Percentiles rank a stretch among this genome's conserved stretches.
Conservation (phyloP, 2,797 vertebrate genomes). For the Acanthopagrus latus region DNA sequence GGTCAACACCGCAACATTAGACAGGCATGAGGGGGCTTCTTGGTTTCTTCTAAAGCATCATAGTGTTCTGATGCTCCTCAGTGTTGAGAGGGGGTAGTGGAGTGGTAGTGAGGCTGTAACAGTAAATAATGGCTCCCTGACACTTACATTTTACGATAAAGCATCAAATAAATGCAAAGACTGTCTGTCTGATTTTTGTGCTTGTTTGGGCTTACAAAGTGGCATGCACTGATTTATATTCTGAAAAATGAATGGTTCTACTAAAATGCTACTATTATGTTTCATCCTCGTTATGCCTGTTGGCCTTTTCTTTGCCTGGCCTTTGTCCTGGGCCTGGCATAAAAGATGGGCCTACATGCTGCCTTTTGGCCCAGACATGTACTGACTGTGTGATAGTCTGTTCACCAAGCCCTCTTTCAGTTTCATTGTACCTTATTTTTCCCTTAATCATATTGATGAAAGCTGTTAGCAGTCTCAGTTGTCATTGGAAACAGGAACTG, state of each 20-base stretch:
- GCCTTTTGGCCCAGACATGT: constrained; percentile 31
- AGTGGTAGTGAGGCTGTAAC: not conserved
- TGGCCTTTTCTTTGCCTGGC: constrained; percentile 21
- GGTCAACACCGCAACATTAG: not conserved
- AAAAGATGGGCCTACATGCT: constrained; percentile 2
- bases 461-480: constrained; percentile 36
- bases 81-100: not conserved
- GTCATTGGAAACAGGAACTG: constrained; percentile 62
- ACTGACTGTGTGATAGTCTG: constrained; percentile 22
- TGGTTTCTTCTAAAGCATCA: not conserved
- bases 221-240: not conserved
- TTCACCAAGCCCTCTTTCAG: constrained; percentile 27
- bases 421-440: constrained; percentile 16
- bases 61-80: not conserved
- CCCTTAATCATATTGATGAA: constrained; percentile 46
- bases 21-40: not conserved
- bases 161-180: constrained; percentile 4
- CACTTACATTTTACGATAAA: not conserved
- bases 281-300: constrained; percentile 13
- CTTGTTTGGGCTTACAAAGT: not conserved
- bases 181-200: not conserved
- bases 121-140: no score
- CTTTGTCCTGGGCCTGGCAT: constrained; percentile 23
- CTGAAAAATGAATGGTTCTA: not conserved
- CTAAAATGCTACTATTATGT: constrained; percentile 31